phyloP scores from a whole-genome alignment of 2,888 invertebrate species.

The Eupeodes luniger region DNA sequence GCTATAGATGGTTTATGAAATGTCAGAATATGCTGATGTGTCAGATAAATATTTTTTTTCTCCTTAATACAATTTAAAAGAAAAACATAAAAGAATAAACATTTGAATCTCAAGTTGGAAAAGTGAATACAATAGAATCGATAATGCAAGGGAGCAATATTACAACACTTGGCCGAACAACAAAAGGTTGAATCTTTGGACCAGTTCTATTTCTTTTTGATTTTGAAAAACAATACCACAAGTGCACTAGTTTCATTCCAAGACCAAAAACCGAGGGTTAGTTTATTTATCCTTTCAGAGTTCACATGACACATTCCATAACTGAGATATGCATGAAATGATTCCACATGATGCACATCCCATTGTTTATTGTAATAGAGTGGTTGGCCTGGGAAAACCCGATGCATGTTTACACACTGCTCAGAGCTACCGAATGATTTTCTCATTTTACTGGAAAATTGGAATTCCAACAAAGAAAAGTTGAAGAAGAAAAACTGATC shows the following conservation, averaged over 20 bases:
- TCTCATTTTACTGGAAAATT: slow-evolving; percentile 56
- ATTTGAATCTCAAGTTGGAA: slow-evolving; percentile 51
- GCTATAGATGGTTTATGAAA: slow-evolving; percentile 8
- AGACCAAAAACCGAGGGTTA: slow-evolving; percentile 1
- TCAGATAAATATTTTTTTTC: slow-evolving; percentile 51
- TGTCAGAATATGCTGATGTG: slow-evolving; percentile 59
- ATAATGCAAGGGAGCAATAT: slow-evolving; percentile 68
- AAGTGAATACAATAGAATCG: slow-evolving; percentile 47
- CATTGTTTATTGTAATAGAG: slow-evolving; percentile 61
- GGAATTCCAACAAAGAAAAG: slow-evolving; percentile 26
- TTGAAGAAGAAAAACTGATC: slow-evolving; percentile 33
- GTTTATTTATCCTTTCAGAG: slow-evolving; percentile 36
- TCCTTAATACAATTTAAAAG: slow-evolving; percentile 11
- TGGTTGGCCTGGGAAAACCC: slow-evolving; percentile 60
- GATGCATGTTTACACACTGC: slow-evolving; percentile 68
- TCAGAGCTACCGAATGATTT: slow-evolving; percentile 71
- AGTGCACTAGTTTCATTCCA: slow-evolving; percentile 67
- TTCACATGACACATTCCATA: slow-evolving; percentile 68
- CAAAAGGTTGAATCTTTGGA: slow-evolving; percentile 50
- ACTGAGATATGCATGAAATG: slow-evolving; percentile 73
- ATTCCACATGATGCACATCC: slow-evolving; percentile 29
- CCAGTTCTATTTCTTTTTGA: slow-evolving; percentile 33
- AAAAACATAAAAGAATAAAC: slow-evolving; percentile 40
- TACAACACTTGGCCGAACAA: slow-evolving; percentile 67
- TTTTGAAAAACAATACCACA: slow-evolving; percentile 63